Evolutionary conservation across 2,888 invertebrate genomes (phyloP).

Genomic region (Lottia gigantea): DNA sequence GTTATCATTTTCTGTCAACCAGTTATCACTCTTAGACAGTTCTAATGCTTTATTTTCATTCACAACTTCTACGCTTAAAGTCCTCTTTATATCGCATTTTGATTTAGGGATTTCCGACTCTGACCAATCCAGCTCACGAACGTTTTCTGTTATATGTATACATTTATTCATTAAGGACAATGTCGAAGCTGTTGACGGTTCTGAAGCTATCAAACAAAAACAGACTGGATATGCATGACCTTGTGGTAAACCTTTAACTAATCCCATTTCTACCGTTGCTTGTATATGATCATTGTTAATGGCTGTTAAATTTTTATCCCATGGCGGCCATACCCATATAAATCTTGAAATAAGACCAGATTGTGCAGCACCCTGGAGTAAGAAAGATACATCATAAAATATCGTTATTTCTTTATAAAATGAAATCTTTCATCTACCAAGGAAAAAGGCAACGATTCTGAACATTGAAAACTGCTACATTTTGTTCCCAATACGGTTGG

Average conservation of each 20-base stretch:
- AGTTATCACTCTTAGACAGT: constrained; percentile 13
- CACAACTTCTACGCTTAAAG: constrained; percentile 3
- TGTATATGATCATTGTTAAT: not conserved
- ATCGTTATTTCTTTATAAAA: too few species aligned
- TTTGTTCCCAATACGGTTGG: too few species aligned
- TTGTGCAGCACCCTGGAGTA: constrained; percentile 44
- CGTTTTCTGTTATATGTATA: not conserved
- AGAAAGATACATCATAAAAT: not conserved
- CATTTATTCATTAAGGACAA: not conserved
- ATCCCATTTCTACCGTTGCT: not conserved
- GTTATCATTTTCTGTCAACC: constrained; percentile 25
- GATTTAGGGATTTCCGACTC: not conserved
- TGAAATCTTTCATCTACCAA: too few species aligned
- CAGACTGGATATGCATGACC: not conserved
- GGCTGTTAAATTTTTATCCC: constrained; percentile 32
- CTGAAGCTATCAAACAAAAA: not conserved
- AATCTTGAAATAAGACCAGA: constrained; percentile 45
- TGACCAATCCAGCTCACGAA: not conserved
- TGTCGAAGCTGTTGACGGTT: not conserved
- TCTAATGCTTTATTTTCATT: constrained; percentile 21
- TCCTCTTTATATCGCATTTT: not conserved
- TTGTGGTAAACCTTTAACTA: not conserved
- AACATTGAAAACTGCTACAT: too few species aligned
- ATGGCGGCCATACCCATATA: constrained; percentile 55
- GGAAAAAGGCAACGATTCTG: too few species aligned